phyloP scores from a whole-genome alignment of 2,113 vertebrate genomes.

The Apodemus sylvaticus region DNA sequence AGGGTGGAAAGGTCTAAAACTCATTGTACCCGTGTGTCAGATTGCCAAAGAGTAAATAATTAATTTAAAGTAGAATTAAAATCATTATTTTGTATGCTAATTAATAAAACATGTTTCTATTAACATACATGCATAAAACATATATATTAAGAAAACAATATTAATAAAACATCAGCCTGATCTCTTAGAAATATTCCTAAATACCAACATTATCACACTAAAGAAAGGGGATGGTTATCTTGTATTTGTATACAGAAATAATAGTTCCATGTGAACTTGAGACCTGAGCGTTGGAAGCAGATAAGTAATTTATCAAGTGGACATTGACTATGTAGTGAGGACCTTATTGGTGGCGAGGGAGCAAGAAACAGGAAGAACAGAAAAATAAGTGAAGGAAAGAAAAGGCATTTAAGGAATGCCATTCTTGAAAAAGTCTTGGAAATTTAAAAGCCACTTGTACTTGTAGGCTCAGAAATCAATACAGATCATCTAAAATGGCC shows the following conservation, averaged over 20 bases:
- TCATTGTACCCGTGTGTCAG: not conserved
- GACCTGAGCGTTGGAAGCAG: not conserved
- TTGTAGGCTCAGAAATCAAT: not conserved
- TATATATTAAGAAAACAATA: not conserved
- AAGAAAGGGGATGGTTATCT: not conserved
- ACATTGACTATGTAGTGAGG: not conserved
- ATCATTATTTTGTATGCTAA: not conserved
- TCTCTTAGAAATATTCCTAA: not conserved
- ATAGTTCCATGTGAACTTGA: not conserved
- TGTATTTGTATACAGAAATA: not conserved
- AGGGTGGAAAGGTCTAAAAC: not conserved
- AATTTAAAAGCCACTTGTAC: slow-evolving; percentile 32
- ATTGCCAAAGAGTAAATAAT: not conserved
- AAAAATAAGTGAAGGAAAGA: not conserved
- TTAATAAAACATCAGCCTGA: not conserved
- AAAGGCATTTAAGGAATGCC: not conserved
- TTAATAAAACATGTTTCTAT: not conserved
- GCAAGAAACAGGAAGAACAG: not conserved
- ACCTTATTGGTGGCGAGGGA: not conserved
- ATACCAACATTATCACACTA: not conserved
- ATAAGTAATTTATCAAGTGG: not conserved
- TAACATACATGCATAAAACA: not conserved
- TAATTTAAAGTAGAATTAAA: not conserved
- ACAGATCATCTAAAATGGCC: slow-evolving; percentile 41
- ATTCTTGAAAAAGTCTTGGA: slow-evolving; percentile 16